Evolutionary conservation across 2,797 vertebrate species (phyloP), one percentile per base, ranked within the genome.

Genomic region (Darevskia nairensis): DNA sequence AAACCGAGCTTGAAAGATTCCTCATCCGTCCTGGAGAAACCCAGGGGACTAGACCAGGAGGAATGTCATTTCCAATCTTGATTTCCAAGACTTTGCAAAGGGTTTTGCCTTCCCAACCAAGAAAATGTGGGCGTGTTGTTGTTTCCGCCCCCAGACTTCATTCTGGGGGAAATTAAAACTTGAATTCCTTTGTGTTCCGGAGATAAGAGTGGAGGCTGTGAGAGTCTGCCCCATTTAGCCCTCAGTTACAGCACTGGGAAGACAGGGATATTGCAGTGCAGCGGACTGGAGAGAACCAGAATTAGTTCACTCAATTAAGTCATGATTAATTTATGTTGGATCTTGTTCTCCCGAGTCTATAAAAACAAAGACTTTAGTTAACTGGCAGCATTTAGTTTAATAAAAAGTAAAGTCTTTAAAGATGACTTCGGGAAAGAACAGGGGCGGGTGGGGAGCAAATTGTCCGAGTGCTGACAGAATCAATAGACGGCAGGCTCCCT

Each of bases 231-330:
- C 92, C 92, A 89, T 93, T 95, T 94, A 95, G 85, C 90, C 94
- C 95, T 95, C 94, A 93, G 39, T 86, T 84, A 64, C 83, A 84
- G 91, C 86, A 91, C n/a, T 82, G 91, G 92, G 86, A 92, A 96
- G 95, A 96, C 93, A 93, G 92, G 91, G 95, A 96, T 94, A 96
- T 95, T 95, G 91, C 86, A 91, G 96, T 92, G 95, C 96, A 94
- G 74, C 94, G 95, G 93, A 91, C 95, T 94, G 95, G 79, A 97
- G 93, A 95, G 94, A 95, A 92, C 84, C 89, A 90, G 94, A 96
- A 97, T 96, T 96, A 97, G 94, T 92, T 95, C 95, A 96, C 95
- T 96, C 96, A 97, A 97, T 97, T 97, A 97, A 97, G 95, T 96
- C 96, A 95, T 96, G 96, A 97, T 97, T 97, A 96, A 97, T 97